A percentile compares a stretch with the other conserved stretches of the same genome.
Conservation (phyloP, 2,888 invertebrate genomes). For the Malachius bipustulatus region DNA sequence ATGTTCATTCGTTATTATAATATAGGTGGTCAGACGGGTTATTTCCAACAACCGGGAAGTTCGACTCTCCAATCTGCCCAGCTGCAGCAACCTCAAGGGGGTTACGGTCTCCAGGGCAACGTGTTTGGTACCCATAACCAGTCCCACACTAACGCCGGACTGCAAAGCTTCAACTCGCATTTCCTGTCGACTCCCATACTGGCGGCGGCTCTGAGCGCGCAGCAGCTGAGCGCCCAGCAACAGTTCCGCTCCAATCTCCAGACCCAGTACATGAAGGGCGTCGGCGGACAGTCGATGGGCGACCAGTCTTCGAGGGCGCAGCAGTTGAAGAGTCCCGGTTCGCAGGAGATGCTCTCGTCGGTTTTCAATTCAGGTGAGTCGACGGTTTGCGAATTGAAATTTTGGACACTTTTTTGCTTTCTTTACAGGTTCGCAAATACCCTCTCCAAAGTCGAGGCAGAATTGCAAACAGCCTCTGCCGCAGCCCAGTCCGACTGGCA, state of each 20-base stretch:
- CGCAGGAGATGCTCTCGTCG: conserved; percentile 42
- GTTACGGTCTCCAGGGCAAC: conserved; percentile 40
- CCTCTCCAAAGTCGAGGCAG: conserved; percentile 45
- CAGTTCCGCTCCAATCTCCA: conserved; percentile 52
- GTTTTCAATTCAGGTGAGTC: conserved; percentile 44
- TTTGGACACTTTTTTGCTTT: conserved; percentile 6
- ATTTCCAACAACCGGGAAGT: conserved; percentile 39
- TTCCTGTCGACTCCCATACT: conserved; percentile 51
- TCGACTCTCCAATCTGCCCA: conserved; percentile 36
- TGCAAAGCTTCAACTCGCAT: conserved; percentile 43
- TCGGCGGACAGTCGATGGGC: conserved; percentile 27
- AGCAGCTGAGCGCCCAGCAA: conserved; percentile 33
- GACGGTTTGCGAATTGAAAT: not conserved
- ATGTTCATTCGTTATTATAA: too few species aligned
- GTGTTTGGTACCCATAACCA: conserved; percentile 38
- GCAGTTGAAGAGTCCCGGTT: conserved; percentile 46
- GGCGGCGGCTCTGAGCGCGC: conserved; percentile 48
- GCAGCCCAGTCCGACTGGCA: conserved; percentile 43
- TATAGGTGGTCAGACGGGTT: conserved; percentile 39
- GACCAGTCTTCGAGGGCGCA: conserved; percentile 35
- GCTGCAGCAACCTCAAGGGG: conserved; percentile 35
- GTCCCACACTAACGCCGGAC: conserved; percentile 37
- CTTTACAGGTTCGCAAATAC: conserved; percentile 41
- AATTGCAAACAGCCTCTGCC: conserved; percentile 43
- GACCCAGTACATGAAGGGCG: conserved; percentile 35